Evolutionary conservation across 2,888 invertebrate species (phyloP), one percentile per base, ranked within the genome.

Genomic region (Bruchidius siliquastri): DNA sequence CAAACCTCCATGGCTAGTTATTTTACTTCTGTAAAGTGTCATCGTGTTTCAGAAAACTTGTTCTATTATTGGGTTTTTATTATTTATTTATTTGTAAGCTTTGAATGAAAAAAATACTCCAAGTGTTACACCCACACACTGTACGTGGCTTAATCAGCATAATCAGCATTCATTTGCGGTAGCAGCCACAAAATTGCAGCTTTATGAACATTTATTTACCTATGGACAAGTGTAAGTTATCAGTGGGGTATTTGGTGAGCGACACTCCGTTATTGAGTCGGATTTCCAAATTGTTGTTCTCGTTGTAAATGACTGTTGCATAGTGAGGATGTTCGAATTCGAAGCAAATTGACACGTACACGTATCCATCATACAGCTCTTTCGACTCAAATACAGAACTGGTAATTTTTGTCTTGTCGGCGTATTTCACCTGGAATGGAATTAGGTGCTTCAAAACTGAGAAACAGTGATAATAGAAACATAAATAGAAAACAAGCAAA

Each of bases 281-380:
- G n/a, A 81, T 69, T 69, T 74, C 73, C 22, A 79, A 68, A 3
- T 74, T 74, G 22, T 76, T 72, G 67, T 79, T 77, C 67, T 73
- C 75, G 26, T 77, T 75, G 70, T 78, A 82, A 2, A 69, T 67
- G 8, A 82, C 79, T 0, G 79, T 79, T 6, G 76, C 75, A 71
- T 82, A 83, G 70, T 80, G 71, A 0, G 81, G 79, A 75, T 83
- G 82, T 68, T 81, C 79, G 73, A 78, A 82, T 72, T 78, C 72
- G 72, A 79, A 82, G 22, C 72, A 71, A 21, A 82, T 69, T 8
- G 76, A 76, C 21, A 83, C 77, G 30, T 78, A 81, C 1, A 82
- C 81, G 74, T 80, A 83, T 21, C 79, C 81, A 70, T 81, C 81
- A 4, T 80, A 79, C 18, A 81, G 70, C 20, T 80, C 79, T 20